These are phyloP conservation scores for Peromyscus polionotus DNA, from an alignment of 2,113 vertebrate genomes.

Conservation along the genomic window DNA sequence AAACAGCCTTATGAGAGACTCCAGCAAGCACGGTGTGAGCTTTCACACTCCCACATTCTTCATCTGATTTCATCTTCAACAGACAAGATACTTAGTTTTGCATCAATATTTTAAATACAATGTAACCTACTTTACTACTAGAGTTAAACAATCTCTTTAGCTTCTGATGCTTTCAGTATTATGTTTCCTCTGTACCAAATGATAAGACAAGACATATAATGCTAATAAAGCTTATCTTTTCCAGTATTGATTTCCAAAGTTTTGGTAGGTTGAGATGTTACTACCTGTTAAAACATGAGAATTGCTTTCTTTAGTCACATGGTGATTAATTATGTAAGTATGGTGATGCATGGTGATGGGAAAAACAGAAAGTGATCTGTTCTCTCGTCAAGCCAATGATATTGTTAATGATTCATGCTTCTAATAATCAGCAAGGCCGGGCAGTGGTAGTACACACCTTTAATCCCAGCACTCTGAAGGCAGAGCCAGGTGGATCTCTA, in stretches of 20 bases:
- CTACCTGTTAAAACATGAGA: slow-evolving; percentile 21
- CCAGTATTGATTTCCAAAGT: not conserved
- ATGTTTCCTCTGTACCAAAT: not conserved
- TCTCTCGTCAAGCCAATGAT: not conserved
- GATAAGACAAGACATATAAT: slow-evolving; percentile 21
- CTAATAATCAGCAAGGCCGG: not conserved
- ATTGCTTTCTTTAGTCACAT: not conserved
- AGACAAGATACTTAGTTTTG: not conserved
- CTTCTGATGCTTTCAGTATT: not conserved
- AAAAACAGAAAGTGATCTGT: not conserved
- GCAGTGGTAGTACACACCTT: too few relatives aligned
- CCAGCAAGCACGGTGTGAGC: not conserved
- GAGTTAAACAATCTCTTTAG: not conserved
- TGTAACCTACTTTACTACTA: not conserved
- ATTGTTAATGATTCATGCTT: not conserved
- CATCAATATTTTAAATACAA: slow-evolving; percentile 49
- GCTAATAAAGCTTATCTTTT: slow-evolving; percentile 49
- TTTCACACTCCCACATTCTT: not conserved
- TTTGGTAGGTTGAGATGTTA: not conserved
- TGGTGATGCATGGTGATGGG: not conserved
- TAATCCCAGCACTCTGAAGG: too few relatives aligned
- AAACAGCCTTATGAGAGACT: not conserved
- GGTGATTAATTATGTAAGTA: not conserved
- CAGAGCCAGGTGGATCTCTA: too few relatives aligned
- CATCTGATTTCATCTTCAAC: not conserved